Conservation (phyloP, 92 coral and sea anemone species). For the Parazoanthus darwini region DNA sequence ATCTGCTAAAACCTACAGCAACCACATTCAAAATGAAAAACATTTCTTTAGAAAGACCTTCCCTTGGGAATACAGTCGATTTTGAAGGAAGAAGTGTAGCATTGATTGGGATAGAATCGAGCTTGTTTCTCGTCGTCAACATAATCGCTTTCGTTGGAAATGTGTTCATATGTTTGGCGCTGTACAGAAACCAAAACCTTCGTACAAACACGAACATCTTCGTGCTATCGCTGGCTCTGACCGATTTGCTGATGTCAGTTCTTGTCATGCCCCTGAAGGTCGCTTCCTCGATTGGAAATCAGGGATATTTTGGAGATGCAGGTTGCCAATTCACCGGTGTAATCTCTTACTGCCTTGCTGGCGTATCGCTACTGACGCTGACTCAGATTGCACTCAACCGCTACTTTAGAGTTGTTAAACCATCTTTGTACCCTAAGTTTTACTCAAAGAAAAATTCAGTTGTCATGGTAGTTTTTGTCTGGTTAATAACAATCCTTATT, state of each 20-base stretch:
- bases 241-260: constrained; percentile 27
- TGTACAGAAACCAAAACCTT: constrained; percentile 15
- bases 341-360: constrained; percentile 12
- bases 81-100: background rate
- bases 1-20: background rate
- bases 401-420: background rate
- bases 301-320: constrained; percentile 14
- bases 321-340: constrained; percentile 16
- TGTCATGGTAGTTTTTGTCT: constrained; percentile 2
- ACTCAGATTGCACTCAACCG: constrained; percentile 27
- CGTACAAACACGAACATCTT: constrained; percentile 21
- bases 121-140: background rate
- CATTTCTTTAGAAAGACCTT: background rate
- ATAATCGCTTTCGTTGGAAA: constrained; percentile 20
- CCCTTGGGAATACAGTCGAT: background rate
- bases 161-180: constrained; percentile 26
- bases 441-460: constrained; percentile 1
- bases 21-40: background rate
- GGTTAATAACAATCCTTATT: background rate
- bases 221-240: constrained; percentile 7
- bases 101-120: background rate
- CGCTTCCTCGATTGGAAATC: background rate
- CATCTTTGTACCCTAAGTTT: constrained; percentile 19
- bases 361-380: background rate
- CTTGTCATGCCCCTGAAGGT: constrained; percentile 21